Evolutionary conservation across 2,888 invertebrate genomes (phyloP).

Genomic region (Tricholauxania praeusta): DNA sequence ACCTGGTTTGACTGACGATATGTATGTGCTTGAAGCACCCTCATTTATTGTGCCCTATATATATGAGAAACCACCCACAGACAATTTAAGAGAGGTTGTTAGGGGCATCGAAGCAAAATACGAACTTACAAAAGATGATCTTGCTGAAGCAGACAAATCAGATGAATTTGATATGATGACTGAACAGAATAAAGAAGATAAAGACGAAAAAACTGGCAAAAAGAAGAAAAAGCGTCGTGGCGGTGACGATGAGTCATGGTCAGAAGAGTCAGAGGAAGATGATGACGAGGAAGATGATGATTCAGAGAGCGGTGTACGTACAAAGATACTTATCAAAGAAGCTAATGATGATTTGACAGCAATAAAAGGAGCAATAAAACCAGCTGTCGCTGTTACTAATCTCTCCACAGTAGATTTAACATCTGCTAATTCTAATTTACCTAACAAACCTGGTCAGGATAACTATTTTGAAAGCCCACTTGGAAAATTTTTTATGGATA

Average conservation of each 20-base stretch:
- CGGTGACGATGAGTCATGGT: conserved; percentile 71
- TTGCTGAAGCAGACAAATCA: conserved; percentile 71
- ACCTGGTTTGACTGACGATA: conserved; percentile 89
- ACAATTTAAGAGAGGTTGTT: conserved; percentile 81
- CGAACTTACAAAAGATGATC: conserved; percentile 67
- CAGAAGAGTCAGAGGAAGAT: conserved; percentile 71
- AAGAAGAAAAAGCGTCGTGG: conserved; percentile 65
- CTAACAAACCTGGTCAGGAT: conserved; percentile 70
- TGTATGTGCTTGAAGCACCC: conserved; percentile 93
- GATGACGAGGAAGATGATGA: conserved; percentile 69
- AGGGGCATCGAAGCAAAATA: conserved; percentile 75
- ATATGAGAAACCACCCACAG: conserved; percentile 88
- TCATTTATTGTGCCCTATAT: conserved; percentile 95
- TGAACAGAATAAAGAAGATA: conserved; percentile 67
- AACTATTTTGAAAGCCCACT: conserved; percentile 88
- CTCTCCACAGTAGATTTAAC: conserved; percentile 50
- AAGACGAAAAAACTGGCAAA: conserved; percentile 52
- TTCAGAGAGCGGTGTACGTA: conserved; percentile 69
- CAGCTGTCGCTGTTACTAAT: conserved; percentile 63
- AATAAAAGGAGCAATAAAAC: conserved; percentile 69
- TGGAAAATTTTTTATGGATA: conserved; percentile 91
- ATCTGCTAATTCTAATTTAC: conserved; percentile 50
- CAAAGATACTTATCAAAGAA: conserved; percentile 71
- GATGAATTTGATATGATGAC: conserved; percentile 70
- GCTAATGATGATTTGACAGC: conserved; percentile 71